These are phyloP conservation scores for Arenaria interpres DNA, from an alignment of 2,113 vertebrate genomes.

Conservation along the genomic window DNA sequence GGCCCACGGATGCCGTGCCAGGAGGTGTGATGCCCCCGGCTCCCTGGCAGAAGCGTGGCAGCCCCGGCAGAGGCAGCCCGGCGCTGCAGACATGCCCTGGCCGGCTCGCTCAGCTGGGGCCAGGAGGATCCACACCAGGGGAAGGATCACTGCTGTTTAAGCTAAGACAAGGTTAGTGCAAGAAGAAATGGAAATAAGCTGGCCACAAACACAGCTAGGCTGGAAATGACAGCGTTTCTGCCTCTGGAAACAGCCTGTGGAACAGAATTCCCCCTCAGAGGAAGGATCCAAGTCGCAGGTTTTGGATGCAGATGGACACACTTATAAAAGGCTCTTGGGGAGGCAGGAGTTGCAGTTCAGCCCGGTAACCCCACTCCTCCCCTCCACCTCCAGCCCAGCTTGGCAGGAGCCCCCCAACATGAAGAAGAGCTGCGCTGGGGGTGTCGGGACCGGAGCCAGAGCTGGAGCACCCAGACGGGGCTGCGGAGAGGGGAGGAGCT, in stretches of 20 bases:
- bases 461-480: fast-evolving
- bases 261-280: neutral
- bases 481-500: neutral
- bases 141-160: neutral
- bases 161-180: neutral
- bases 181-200: neutral
- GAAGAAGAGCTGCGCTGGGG: neutral
- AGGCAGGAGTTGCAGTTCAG: neutral
- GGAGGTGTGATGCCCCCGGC: neutral
- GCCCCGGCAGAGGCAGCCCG: neutral
- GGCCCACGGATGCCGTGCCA: fast-evolving
- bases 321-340: neutral
- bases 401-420: fast-evolving
- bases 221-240: neutral
- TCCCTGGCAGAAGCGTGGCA: neutral
- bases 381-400: neutral
- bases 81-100: neutral
- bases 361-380: neutral
- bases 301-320: neutral
- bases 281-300: neutral
- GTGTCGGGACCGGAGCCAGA: fast-evolving
- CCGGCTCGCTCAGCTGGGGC: neutral
- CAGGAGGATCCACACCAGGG: neutral
- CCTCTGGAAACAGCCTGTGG: neutral
- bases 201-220: neutral